phyloP scores from a whole-genome alignment of 2,888 invertebrate genomes.

The Phaedon cochleariae region DNA sequence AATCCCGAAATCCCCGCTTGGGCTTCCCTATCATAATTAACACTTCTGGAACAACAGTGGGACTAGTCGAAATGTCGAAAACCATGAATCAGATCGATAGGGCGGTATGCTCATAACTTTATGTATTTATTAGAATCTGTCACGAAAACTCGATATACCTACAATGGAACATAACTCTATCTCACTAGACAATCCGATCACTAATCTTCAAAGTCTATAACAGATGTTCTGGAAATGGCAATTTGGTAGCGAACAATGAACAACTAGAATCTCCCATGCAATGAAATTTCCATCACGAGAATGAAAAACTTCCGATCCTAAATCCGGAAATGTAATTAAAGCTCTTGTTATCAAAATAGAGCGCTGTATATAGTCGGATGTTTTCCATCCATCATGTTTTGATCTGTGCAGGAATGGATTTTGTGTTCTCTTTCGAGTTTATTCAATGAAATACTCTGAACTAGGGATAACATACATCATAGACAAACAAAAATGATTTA shows the following conservation, averaged over 20 bases:
- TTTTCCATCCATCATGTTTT: not conserved
- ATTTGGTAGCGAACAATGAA: not conserved
- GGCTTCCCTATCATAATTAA: too few relatives aligned
- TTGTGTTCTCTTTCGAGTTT: not conserved
- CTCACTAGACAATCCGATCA: not conserved
- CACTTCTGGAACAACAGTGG: too few relatives aligned
- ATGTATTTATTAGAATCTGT: not conserved
- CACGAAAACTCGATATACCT: not conserved
- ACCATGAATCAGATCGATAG: not conserved
- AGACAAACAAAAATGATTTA: too few relatives aligned
- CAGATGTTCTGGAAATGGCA: not conserved
- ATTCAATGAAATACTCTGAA: not conserved
- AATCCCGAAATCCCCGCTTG: too few relatives aligned
- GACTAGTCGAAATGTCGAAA: not conserved
- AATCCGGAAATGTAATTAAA: not conserved
- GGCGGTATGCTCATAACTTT: not conserved
- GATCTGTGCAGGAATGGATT: not conserved
- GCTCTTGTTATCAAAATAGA: not conserved
- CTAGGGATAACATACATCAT: too few relatives aligned
- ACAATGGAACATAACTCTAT: not conserved
- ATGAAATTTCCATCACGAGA: not conserved
- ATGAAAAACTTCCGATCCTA: not conserved
- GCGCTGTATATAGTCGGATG: not conserved
- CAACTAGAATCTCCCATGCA: not conserved
- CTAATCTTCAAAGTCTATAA: not conserved